phyloP scores from a whole-genome alignment of 2,113 vertebrate genomes.

The Suncus etruscus region DNA sequence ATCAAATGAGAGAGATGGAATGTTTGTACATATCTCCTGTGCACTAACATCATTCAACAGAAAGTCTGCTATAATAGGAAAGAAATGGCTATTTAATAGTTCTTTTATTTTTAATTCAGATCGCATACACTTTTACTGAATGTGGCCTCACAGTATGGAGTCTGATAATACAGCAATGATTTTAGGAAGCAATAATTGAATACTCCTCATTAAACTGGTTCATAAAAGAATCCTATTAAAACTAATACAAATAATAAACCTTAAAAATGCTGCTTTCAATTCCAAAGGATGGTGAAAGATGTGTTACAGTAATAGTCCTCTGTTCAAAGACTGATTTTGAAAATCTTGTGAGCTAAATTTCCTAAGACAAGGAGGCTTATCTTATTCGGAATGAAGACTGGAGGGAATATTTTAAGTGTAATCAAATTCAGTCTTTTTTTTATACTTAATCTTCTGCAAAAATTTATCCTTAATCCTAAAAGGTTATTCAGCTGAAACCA shows the following conservation, averaged over 20 bases:
- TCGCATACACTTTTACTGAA: constrained; percentile 68
- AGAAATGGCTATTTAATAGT: constrained; percentile 63
- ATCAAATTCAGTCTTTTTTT: background rate
- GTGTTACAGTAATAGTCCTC: constrained; percentile 45
- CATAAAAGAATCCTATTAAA: constrained; percentile 80
- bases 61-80: background rate
- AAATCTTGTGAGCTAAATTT: constrained; percentile 63
- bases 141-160: constrained; percentile 55
- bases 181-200: constrained; percentile 80
- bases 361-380: background rate
- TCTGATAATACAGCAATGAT: constrained; percentile 71
- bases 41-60: background rate
- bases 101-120: constrained; percentile 71
- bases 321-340: background rate
- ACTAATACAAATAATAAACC: constrained; percentile 78
- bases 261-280: constrained; percentile 70
- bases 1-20: constrained; percentile 41
- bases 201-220: constrained; percentile 78
- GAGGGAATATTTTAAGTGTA: constrained; percentile 3
- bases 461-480: constrained; percentile 53
- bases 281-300: constrained; percentile 54
- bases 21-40: background rate
- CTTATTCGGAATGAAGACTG: constrained; percentile 4
- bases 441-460: background rate
- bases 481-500: constrained; percentile 60